A percentile compares a stretch with the other conserved stretches of the same genome.
Evolutionary conservation across 2,888 invertebrate species (phyloP).

Genomic region (Lasioglossum villosulum): DNA sequence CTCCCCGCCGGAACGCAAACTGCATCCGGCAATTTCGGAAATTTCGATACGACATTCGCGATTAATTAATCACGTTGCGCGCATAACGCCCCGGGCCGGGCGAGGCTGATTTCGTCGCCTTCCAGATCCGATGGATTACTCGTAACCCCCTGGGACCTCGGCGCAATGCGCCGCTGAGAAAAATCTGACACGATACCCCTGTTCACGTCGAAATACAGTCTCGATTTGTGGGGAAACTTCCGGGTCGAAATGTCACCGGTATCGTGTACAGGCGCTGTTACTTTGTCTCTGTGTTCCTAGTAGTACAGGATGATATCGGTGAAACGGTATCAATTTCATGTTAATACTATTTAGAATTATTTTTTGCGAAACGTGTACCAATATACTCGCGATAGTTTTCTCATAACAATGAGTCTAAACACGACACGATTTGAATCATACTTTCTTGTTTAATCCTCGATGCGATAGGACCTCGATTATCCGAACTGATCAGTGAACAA

Average conservation of each 20-base stretch:
- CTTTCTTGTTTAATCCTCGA: background rate
- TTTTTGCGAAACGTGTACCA: background rate
- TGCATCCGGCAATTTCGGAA: conserved; percentile 68
- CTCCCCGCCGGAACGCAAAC: conserved; percentile 63
- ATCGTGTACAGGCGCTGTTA: background rate
- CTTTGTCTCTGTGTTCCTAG: background rate
- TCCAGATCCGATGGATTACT: background rate
- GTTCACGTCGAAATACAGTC: background rate
- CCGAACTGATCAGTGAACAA: background rate
- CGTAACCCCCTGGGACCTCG: background rate
- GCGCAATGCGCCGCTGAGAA: background rate
- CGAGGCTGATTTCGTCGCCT: conserved; percentile 31
- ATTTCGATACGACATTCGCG: conserved; percentile 67
- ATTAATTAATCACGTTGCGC: conserved; percentile 69
- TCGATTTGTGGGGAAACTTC: background rate
- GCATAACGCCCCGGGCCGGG: conserved; percentile 14
- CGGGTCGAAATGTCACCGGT: too few species aligned
- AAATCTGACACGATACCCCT: background rate
- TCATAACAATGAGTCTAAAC: background rate
- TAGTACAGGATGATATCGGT: background rate
- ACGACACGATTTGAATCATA: background rate
- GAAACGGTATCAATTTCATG: background rate
- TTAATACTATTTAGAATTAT: background rate
- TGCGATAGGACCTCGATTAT: background rate
- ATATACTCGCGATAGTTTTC: background rate